These are phyloP conservation scores for Desoria tigrina DNA, from an alignment of 2,888 invertebrate genomes.

Conservation along the genomic window DNA sequence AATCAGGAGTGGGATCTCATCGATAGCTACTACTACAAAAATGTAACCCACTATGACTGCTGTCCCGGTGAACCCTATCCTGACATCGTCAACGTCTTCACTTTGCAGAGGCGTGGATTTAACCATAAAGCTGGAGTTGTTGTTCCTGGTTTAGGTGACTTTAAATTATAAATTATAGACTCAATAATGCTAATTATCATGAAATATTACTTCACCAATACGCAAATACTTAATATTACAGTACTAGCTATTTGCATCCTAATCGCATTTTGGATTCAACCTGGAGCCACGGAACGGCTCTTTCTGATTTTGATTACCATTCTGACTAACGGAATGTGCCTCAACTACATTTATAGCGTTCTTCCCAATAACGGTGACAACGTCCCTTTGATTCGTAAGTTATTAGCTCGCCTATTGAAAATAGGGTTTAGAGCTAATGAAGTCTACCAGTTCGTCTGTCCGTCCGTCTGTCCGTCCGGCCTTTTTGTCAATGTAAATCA, in stretches of 20 bases:
- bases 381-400: conserved; percentile 52
- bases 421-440: too few relatives aligned
- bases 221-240: too few relatives aligned
- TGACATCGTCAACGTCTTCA: conserved; percentile 39
- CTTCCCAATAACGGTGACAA: conserved; percentile 52
- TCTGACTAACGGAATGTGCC: conserved; percentile 48
- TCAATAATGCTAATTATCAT: background rate
- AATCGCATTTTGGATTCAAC: conserved; percentile 52
- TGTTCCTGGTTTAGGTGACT: conserved; percentile 51
- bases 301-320: conserved; percentile 44
- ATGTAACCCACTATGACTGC: conserved; percentile 25
- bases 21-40: conserved; percentile 27
- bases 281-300: conserved; percentile 50
- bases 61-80: conserved; percentile 44
- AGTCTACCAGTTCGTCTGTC: too few relatives aligned
- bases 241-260: conserved; percentile 49
- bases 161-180: too few relatives aligned
- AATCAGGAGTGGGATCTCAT: conserved; percentile 51
- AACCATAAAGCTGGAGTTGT: conserved; percentile 51
- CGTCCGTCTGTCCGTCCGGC: too few relatives aligned
- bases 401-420: too few relatives aligned
- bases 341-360: conserved; percentile 46
- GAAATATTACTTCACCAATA: too few relatives aligned
- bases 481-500: too few relatives aligned
- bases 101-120: conserved; percentile 27